A percentile compares a stretch with the other conserved stretches of the same genome.
phyloP scores from a whole-genome alignment of 2,113 vertebrate genomes.

The Ptychochromis oligacanthus region DNA sequence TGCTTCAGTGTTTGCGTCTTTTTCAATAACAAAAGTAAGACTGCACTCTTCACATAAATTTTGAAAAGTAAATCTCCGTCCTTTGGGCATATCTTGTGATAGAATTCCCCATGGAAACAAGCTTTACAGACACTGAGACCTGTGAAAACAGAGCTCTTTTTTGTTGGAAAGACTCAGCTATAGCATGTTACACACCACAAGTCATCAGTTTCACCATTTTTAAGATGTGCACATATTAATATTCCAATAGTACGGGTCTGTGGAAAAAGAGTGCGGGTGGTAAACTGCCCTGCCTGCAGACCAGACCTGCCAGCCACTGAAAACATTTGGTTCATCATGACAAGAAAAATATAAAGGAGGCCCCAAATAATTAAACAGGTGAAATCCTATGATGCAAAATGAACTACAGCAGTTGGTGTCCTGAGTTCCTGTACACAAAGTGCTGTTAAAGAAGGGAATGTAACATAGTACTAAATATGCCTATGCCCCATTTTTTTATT shows the following conservation, averaged over 20 bases:
- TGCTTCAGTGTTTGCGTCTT: constrained; percentile 25
- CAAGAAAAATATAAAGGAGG: not conserved
- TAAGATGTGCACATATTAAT: not conserved
- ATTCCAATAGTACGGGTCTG: not conserved
- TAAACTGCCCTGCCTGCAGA: not conserved
- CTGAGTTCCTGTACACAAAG: not conserved
- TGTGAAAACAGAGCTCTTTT: not conserved
- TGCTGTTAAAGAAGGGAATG: not conserved
- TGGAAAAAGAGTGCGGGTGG: not conserved
- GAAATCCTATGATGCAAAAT: not conserved
- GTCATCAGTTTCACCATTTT: not conserved
- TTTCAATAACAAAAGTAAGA: constrained; percentile 28
- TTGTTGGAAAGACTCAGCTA: not conserved
- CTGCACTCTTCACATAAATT: constrained; percentile 6
- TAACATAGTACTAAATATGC: not conserved
- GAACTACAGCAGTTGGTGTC: not conserved
- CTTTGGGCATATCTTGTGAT: not conserved
- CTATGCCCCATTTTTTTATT: no score
- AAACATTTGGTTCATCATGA: not conserved
- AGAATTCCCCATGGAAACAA: constrained; percentile 2
- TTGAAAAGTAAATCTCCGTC: not conserved
- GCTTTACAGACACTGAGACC: constrained; percentile 29
- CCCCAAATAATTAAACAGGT: not conserved
- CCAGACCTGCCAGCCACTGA: not conserved
- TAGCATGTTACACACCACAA: not conserved